A percentile compares a stretch with the other conserved stretches of the same genome.
Conservation (phyloP, 2,113 vertebrate genomes). For the Crotalus viridis region DNA sequence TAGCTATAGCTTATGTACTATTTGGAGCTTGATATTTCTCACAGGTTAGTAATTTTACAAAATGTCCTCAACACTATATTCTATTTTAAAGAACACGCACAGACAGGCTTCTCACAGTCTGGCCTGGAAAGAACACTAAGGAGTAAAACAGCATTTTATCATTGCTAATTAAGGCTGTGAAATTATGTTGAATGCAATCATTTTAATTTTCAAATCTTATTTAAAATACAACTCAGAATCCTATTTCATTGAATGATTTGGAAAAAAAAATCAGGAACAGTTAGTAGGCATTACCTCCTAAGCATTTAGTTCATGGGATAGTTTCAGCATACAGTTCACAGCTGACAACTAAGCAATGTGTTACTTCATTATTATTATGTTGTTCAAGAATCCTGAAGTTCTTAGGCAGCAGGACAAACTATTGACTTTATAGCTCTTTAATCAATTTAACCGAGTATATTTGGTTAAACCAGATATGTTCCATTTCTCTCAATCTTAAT, state of each 20-base stretch:
- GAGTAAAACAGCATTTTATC: background rate
- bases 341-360: background rate
- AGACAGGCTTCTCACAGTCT: background rate
- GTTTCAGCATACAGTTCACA: background rate
- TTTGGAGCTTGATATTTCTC: slow-evolving; percentile 11
- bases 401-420: background rate
- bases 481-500: background rate
- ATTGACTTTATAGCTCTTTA: background rate
- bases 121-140: background rate
- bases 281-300: background rate
- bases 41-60: slow-evolving; percentile 17
- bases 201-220: background rate
- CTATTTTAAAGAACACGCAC: background rate
- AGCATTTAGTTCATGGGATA: background rate
- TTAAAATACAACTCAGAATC: background rate
- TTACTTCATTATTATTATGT: background rate
- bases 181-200: background rate
- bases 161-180: background rate
- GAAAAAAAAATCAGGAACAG: background rate
- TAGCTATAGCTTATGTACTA: background rate
- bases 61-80: slow-evolving; percentile 1
- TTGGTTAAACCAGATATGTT: background rate
- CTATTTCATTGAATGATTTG: background rate
- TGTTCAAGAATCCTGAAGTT: background rate
- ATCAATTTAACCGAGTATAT: too few relatives aligned